Conservation (phyloP, 2,113 vertebrate genomes). For the Larimichthys crocea region DNA sequence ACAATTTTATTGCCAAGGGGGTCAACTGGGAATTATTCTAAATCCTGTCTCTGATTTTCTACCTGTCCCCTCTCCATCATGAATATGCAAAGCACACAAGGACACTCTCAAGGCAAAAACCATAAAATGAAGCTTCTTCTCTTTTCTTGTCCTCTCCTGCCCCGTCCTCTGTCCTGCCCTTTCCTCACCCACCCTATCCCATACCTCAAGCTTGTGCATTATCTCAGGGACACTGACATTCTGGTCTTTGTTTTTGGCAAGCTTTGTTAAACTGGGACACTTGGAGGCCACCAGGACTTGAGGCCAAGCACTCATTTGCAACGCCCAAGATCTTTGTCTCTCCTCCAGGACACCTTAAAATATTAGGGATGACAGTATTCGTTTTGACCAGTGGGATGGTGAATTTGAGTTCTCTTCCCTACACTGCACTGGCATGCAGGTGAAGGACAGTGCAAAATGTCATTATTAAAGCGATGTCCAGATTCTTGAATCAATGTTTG, state of each 20-base stretch:
- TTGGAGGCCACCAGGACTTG: slow-evolving; percentile 10
- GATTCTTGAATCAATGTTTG: neutral
- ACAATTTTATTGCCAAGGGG: slow-evolving; percentile 63
- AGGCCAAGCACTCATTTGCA: neutral
- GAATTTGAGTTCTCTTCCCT: neutral
- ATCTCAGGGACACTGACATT: slow-evolving; percentile 36
- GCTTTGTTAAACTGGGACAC: slow-evolving; percentile 34
- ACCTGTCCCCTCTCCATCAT: slow-evolving; percentile 60
- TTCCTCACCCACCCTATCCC: slow-evolving; percentile 11
- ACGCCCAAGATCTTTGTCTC: neutral
- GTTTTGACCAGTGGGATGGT: neutral
- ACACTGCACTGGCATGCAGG: neutral
- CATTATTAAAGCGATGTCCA: neutral
- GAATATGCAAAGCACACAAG: slow-evolving; percentile 73
- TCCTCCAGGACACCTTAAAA: slow-evolving; percentile 3
- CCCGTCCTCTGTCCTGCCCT: slow-evolving; percentile 17
- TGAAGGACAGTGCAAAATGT: neutral
- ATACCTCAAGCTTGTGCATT: slow-evolving; percentile 19
- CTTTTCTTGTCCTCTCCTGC: slow-evolving; percentile 31
- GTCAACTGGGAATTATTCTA: slow-evolving; percentile 72
- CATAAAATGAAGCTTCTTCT: slow-evolving; percentile 62
- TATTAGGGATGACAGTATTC: neutral
- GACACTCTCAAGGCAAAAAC: slow-evolving; percentile 69
- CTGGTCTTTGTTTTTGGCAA: slow-evolving; percentile 35
- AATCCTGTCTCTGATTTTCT: slow-evolving; percentile 67